A percentile compares a stretch with the other conserved stretches of the same genome.
phyloP scores from a whole-genome alignment of 2,797 vertebrate genomes.

The Hipposideros larvatus region DNA sequence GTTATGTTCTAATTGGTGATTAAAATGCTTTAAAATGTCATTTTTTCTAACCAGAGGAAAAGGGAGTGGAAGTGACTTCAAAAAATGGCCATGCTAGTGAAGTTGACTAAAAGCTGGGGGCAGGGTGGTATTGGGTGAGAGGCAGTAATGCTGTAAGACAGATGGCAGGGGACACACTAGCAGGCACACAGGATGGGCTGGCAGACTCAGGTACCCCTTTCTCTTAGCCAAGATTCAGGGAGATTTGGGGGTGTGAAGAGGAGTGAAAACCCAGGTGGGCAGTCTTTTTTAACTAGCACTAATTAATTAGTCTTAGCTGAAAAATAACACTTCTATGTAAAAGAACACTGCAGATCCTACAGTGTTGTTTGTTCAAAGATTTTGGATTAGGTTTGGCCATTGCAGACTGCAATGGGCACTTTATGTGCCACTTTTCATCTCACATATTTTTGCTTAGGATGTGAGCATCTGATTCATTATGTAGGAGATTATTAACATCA shows the following conservation, averaged over 20 bases:
- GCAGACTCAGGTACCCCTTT: neutral
- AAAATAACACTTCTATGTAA: neutral
- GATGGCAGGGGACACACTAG: conserved; percentile 49
- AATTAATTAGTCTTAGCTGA: conserved; percentile 64
- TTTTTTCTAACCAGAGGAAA: neutral
- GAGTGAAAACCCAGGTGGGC: conserved; percentile 53
- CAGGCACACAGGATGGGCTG: conserved; percentile 49
- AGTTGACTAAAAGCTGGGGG: neutral
- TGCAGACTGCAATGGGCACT: neutral
- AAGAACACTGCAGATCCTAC: neutral
- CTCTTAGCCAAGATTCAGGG: conserved; percentile 47
- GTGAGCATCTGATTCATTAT: neutral
- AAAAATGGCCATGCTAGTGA: neutral
- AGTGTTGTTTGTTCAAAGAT: neutral
- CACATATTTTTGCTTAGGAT: neutral
- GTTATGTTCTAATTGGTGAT: neutral
- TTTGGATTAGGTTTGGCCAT: neutral
- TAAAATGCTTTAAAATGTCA: neutral
- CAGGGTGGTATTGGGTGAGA: neutral
- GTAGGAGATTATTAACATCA: neutral
- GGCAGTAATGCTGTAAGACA: neutral
- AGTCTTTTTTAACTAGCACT: conserved; percentile 60
- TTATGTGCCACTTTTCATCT: neutral
- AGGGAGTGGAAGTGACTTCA: neutral
- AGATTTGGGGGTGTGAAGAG: conserved; percentile 23